phyloP scores from a whole-genome alignment of 2,797 vertebrate genomes.

The Paramormyrops hopkinsi region DNA sequence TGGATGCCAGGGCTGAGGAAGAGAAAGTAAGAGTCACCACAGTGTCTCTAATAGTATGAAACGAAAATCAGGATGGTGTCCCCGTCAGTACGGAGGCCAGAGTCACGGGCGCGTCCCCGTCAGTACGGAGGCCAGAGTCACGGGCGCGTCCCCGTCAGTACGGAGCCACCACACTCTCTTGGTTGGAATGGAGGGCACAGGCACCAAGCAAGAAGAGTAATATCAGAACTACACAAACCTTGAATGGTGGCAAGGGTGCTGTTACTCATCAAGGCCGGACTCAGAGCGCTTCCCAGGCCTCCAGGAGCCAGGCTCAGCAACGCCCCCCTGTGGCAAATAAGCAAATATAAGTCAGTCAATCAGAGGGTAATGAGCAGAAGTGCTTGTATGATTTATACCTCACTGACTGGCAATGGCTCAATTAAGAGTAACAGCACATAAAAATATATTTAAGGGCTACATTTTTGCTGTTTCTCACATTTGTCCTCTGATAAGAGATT shows the following conservation, averaged over 20 bases:
- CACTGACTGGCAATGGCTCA: not conserved
- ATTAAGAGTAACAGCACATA: not conserved
- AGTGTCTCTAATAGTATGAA: not conserved
- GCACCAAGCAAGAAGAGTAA: too few relatives aligned
- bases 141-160: not conserved
- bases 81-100: not conserved
- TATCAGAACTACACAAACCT: conserved; percentile 55
- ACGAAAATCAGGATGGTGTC: not conserved
- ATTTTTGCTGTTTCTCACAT: not conserved
- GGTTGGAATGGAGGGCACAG: not conserved
- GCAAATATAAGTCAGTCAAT: not conserved
- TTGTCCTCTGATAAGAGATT: not conserved
- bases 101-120: not conserved
- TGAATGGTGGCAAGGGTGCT: conserved; percentile 81
- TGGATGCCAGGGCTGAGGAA: conserved; percentile 70
- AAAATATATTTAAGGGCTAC: too few relatives aligned
- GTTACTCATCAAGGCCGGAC: conserved; percentile 76
- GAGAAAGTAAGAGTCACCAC: conserved; percentile 22
- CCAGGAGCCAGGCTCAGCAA: conserved; percentile 77
- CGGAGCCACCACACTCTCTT: not conserved
- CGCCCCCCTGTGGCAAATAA: conserved; percentile 61
- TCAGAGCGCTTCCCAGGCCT: conserved; percentile 70
- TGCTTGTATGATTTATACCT: not conserved
- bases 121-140: not conserved
- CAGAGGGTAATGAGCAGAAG: not conserved